Evolutionary conservation across 2,888 invertebrate species (phyloP), one percentile per base, ranked within the genome.

Genomic region (Leptinotarsa haldemani): DNA sequence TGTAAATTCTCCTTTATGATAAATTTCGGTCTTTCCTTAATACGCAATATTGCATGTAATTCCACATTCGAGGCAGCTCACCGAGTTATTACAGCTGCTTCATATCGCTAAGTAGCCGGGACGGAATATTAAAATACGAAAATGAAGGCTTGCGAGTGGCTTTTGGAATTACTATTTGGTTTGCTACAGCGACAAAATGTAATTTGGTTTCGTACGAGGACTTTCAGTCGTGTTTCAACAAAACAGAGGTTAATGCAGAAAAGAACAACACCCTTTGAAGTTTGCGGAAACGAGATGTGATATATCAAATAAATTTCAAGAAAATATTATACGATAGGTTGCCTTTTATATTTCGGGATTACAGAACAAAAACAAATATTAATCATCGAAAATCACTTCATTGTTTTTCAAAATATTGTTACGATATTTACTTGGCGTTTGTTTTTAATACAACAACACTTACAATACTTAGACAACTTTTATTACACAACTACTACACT

Each of bases 1-100:
- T 83, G 84, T 81, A 83, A 84, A 84, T 83, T 83, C 80, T 78
- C 81, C 53, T 80, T 84, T 77, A 83, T 84, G 83, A 83, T 83
- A 83, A 84, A 84, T 83, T 83, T 80, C 75, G 78, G 79, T 73
- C 79, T 76, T 76, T 67, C 79, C 81, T 80, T 83, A 82, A 83
- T 82, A 83, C 79, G 83, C 83, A 83, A 83, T 84, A 83, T 40
- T 84, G 83, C 83, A 83, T 83, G 82, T 83, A 84, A 84, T 83
- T 82, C 82, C 82, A 81, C 81, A 79, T 74, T 74, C 74, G 70
- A 53, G 65, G 50, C 80, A 80, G 83, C 83, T 83, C 83, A 83
- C 79, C 74, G 81, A 82, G 83, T 84, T 84, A 84, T 84, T 84
- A 83, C 82, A 78, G 77, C 73, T 81, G 79, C 70, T 71, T 72